These are phyloP conservation scores for Parazoanthus swiftii DNA, from an alignment of 92 coral and sea anemone species.

Conservation along the genomic window DNA sequence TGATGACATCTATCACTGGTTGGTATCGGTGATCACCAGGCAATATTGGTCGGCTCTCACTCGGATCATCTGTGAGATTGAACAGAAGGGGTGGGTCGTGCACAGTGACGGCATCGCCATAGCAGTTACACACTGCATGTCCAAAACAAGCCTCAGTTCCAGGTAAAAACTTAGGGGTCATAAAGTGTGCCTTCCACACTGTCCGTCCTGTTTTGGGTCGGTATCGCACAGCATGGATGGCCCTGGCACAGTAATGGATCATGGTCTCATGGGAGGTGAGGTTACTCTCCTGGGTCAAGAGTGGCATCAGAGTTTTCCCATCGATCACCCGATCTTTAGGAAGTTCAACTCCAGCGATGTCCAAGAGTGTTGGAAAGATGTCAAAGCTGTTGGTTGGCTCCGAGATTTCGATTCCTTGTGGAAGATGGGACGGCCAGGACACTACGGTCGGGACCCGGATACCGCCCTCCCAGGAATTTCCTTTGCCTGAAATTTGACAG, in stretches of 20 bases:
- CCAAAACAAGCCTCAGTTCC: conserved; percentile 68
- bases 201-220: conserved; percentile 59
- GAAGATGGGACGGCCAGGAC: conserved; percentile 75
- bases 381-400: conserved; percentile 85
- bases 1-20: conserved; percentile 51
- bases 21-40: conserved; percentile 40
- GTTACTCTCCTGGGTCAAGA: conserved; percentile 51
- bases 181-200: conserved; percentile 83
- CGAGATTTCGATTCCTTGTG: conserved; percentile 64
- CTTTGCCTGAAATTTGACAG: conserved; percentile 66
- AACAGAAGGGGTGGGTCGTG: conserved; percentile 77
- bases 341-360: conserved; percentile 53
- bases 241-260: conserved; percentile 83
- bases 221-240: conserved; percentile 83
- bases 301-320: conserved; percentile 75
- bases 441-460: conserved; percentile 82
- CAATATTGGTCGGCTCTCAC: conserved; percentile 59
- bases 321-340: conserved; percentile 79
- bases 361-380: conserved; percentile 70
- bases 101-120: conserved; percentile 46
- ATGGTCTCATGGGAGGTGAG: conserved; percentile 71
- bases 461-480: conserved; percentile 89
- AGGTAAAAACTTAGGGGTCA: conserved; percentile 65
- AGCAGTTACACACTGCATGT: conserved; percentile 58
- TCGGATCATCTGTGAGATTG: conserved; percentile 80